Evolutionary conservation across 2,888 invertebrate species (phyloP), one percentile per base, ranked within the genome.

Genomic region (Brachycybe producta): DNA sequence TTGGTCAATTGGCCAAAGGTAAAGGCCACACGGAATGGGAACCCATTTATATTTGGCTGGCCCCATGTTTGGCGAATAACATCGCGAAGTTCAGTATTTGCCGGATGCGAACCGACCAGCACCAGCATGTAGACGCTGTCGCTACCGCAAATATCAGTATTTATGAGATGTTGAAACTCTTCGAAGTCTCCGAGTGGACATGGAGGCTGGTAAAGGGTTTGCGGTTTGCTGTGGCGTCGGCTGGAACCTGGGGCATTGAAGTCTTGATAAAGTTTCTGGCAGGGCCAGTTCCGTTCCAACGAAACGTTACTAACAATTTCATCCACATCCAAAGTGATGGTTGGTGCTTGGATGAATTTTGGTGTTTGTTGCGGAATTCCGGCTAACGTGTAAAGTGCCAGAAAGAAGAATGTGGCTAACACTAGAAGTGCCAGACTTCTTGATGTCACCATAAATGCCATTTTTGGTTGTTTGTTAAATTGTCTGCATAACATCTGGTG

Each of bases 71-170:
- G 15, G 11, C 51, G 27, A n/a, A 51, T 32, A 7, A 51, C 36
- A 28, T 51, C 28, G 15, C 51, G 17, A 27, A 51, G 24, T 17
- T 24, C 19, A 26, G 24, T 7, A 24, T 51, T 23, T 8, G 23
- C 15, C 15, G 51, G 51, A 23, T 45, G 44, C 11, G 51, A 51
- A n/a, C 51, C 51, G 19, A 51, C 45, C 17, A 51, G 44, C 5
- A 51, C 21, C 27, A 51, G 11, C 44, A 51, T 38, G 45, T 45
- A 44, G 7, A 51, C 51, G 28, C 36, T 23, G 32, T 42, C 42
- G 15, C 17, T 38, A 36, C 51, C 51, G 45, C 51, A 51, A 17
- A 51, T 39, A 34, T 51, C 45, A 11, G 27, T 17, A 28, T 51
- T 45, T 28, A 51, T 51, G 26, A 45, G 36, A 39, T 30, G 45